Base-by-base conservation (phyloP, 2,888 invertebrate genomes). In the Netelia fuscicornis region DNA sequence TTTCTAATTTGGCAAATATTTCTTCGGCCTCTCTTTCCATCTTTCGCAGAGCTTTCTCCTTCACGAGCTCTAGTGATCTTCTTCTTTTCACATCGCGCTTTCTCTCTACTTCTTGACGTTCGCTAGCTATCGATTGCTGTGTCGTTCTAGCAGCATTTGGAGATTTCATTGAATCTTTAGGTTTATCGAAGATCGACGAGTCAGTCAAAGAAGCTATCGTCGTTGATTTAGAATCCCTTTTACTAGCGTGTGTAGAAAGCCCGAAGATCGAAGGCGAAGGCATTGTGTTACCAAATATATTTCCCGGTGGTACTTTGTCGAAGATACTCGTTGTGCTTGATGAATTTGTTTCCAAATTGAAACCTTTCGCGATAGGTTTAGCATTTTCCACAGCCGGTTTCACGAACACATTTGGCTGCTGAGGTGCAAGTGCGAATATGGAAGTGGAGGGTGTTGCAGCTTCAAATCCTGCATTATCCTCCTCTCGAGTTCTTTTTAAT, bases 11-110 rank as follows among this genome's bases (percentile, higher is more conserved):
- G 3, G 88, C 75, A 13, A 89, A 92, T 17, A 92, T 88, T 23
- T 90, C 67, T 0, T 87, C 81, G 0, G 93, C 84, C 64, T 90
- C 80, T 30, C 87, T 71, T 5, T 92, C 89, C 13, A 91, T 85
- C 67, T 84, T 64, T 77, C 80, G 48, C 13, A 81, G 70, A 2
- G 74, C 67, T 71, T 83, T 79, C 23, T 86, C 64, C 11, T 70
- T 65, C 64, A 82, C 81, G 10, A 71, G 62, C 44, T 81, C 80
- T 30, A 75, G 56, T 70, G 60, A 37, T 48, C 52, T 65, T 81
- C 70, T 60, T 44, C 67, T 58, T 54, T 78, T 23, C 65, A 67
- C 25, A 13, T 83, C 75, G 20, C 25, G 44, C 58, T 23, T 42
- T 56, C 74, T 68, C 64, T 58, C 37, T 17, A 11, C 64, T n/a